phyloP scores from a whole-genome alignment of 2,113 vertebrate genomes.

The Prochilodus magdalenae region DNA sequence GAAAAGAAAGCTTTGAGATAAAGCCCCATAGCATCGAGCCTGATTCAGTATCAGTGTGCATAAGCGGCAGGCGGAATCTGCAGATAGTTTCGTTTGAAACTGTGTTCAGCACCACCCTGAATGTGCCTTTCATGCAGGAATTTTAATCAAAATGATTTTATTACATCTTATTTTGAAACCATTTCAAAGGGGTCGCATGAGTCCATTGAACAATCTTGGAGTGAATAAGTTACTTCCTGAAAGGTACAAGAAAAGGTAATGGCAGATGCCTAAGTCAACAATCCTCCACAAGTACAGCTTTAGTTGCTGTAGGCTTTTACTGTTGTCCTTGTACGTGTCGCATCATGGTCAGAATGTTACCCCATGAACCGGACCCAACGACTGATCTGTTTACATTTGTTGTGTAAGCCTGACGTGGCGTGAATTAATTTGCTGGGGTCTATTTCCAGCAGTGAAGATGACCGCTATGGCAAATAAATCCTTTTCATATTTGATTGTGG shows the following conservation, averaged over 20 bases:
- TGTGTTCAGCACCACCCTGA: background rate
- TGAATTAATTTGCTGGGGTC: conserved; percentile 13
- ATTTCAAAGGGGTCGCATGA: background rate
- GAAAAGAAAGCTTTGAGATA: background rate
- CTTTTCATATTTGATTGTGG: conserved; percentile 43
- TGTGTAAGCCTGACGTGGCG: conserved; percentile 22
- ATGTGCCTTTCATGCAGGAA: background rate
- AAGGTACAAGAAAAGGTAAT: background rate
- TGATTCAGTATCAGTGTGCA: background rate
- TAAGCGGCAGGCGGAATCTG: background rate
- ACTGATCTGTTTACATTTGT: background rate
- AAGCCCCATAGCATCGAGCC: background rate
- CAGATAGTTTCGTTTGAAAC: background rate
- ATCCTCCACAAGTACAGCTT: background rate
- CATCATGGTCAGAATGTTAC: background rate
- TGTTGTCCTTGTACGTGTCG: background rate
- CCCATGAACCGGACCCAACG: background rate
- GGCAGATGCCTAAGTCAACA: background rate
- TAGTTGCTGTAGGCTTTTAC: background rate
- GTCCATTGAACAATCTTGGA: background rate
- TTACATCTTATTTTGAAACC: background rate
- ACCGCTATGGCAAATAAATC: conserved; percentile 26
- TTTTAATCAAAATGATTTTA: conserved; percentile 8
- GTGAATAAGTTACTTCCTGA: background rate
- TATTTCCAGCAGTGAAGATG: conserved; percentile 30